Evolutionary conservation across 2,113 vertebrate genomes (phyloP).

Genomic region (Burhinus bistriatus): DNA sequence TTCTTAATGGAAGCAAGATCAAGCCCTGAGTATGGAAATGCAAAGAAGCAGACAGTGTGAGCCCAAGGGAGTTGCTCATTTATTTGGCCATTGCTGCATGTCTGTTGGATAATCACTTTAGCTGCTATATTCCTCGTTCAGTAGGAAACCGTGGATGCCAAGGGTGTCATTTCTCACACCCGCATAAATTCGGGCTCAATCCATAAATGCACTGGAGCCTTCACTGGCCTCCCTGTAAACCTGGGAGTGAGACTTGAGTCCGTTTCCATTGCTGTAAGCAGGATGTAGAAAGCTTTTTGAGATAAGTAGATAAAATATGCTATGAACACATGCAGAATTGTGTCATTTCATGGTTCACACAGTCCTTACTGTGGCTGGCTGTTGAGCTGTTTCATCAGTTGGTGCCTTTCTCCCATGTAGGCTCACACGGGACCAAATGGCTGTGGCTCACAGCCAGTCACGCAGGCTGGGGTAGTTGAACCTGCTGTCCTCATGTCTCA

Average conservation of each 20-base stretch:
- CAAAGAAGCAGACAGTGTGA: neutral
- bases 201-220: neutral
- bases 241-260: neutral
- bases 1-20: slow-evolving; percentile 46
- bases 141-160: neutral
- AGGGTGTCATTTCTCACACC: neutral
- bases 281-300: neutral
- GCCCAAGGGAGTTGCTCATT: neutral
- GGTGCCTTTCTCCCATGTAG: neutral
- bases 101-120: neutral
- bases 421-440: neutral
- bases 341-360: neutral
- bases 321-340: neutral
- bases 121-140: neutral
- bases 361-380: neutral
- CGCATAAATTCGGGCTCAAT: neutral
- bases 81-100: neutral
- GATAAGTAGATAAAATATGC: neutral
- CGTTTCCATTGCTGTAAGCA: neutral
- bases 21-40: neutral
- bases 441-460: neutral
- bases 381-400: neutral
- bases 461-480: neutral
- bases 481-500: neutral
- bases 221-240: neutral